phyloP scores from a whole-genome alignment of 37 sponge, comb jelly and placozoan genomes.

The Diacarnus erythraeanus region DNA sequence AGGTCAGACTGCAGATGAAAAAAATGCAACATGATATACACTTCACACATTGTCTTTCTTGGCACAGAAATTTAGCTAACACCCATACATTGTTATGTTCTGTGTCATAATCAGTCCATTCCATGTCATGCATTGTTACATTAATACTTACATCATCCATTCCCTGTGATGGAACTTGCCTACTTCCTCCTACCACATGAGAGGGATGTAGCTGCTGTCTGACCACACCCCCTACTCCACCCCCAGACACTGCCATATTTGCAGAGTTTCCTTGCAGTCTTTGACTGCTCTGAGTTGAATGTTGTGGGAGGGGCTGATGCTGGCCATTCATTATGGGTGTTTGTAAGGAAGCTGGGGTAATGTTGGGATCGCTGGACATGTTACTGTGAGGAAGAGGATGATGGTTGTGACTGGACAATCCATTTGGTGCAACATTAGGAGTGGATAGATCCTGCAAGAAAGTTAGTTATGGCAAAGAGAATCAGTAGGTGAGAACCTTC shows the following conservation, averaged over 20 bases:
- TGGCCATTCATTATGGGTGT: background rate
- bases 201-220: background rate
- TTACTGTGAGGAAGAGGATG: background rate
- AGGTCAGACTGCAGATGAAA: constrained; percentile 14
- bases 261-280: background rate
- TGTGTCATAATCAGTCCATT: too few relatives aligned
- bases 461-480: background rate
- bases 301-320: background rate
- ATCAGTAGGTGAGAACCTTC: too few relatives aligned
- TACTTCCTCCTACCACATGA: background rate
- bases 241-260: background rate
- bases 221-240: background rate
- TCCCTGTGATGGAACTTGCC: background rate
- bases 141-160: too few relatives aligned
- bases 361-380: background rate
- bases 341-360: constrained; percentile 3
- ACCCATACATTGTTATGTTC: too few relatives aligned
- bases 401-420: background rate
- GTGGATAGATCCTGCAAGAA: background rate
- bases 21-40: too few relatives aligned
- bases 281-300: background rate
- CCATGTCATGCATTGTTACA: too few relatives aligned
- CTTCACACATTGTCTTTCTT: too few relatives aligned
- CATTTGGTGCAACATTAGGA: background rate
- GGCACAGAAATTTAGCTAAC: too few relatives aligned